Evolutionary conservation across 1,140 invertebrate genomes (phyloP).

Genomic region (Platorchestia sp.): DNA sequence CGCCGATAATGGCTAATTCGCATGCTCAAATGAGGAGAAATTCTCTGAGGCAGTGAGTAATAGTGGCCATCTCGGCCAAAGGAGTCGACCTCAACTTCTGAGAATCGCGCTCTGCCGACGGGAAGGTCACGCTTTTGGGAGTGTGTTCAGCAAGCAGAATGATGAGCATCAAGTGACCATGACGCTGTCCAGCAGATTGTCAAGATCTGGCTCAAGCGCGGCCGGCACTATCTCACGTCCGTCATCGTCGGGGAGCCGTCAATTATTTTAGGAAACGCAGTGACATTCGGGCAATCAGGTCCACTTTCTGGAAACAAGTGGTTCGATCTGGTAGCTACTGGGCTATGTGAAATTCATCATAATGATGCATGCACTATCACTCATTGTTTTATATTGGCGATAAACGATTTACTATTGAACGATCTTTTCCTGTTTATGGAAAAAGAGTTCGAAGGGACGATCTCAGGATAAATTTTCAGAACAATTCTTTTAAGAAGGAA

Average conservation of each 20-base stretch:
- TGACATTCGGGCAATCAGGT: not conserved
- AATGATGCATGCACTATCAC: too few relatives aligned
- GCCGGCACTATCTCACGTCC: not conserved
- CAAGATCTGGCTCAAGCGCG: not conserved
- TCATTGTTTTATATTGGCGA: too few relatives aligned
- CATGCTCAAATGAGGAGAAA: not conserved
- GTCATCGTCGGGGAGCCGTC: not conserved
- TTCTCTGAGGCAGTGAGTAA: not conserved
- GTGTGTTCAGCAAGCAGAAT: constrained; percentile 48
- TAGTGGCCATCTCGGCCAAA: not conserved
- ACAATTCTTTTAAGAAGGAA: too few relatives aligned
- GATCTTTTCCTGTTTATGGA: too few relatives aligned
- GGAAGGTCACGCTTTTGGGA: constrained; percentile 42
- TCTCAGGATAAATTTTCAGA: too few relatives aligned
- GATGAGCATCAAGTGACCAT: not conserved
- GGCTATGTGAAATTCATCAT: not conserved
- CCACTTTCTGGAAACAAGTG: not conserved
- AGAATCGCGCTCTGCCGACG: not conserved
- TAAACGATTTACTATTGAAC: too few relatives aligned
- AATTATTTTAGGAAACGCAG: not conserved
- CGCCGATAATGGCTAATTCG: not conserved
- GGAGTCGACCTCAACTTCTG: constrained; percentile 3
- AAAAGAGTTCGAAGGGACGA: too few relatives aligned
- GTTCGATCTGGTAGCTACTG: not conserved
- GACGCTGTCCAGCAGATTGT: not conserved